Evolutionary conservation across 2,797 vertebrate species (phyloP).

Genomic region (Choloepus didactylus): DNA sequence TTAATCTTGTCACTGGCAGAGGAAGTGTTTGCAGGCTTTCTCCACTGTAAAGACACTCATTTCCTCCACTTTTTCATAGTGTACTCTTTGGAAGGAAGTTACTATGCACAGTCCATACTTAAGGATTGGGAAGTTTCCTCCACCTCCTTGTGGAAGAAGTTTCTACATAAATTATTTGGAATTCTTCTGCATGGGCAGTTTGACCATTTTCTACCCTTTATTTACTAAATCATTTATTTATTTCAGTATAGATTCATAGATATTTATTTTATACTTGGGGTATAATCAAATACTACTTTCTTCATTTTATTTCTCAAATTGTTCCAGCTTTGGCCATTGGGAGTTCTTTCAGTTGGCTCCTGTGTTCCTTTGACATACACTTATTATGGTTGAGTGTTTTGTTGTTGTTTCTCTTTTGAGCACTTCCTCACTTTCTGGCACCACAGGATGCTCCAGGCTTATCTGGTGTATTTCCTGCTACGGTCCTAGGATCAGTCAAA

Average conservation of each 20-base stretch:
- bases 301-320: not conserved
- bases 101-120: not conserved
- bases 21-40: not conserved
- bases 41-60: not conserved
- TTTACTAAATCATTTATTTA: not conserved
- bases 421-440: not conserved
- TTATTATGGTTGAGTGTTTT: not conserved
- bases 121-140: not conserved
- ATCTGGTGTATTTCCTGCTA: not conserved
- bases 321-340: not conserved
- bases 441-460: not conserved
- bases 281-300: not conserved
- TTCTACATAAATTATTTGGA: not conserved
- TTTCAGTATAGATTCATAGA: not conserved
- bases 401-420: not conserved
- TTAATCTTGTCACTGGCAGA: not conserved
- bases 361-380: not conserved
- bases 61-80: not conserved
- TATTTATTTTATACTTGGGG: constrained; percentile 26
- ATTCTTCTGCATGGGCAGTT: not conserved
- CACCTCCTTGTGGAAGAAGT: not conserved
- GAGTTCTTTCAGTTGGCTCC: not conserved
- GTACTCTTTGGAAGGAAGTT: not conserved
- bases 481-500: not conserved
- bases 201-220: not conserved